Base-by-base conservation (phyloP, 2,113 vertebrate genomes). In the Dryoscopus gambensis region DNA sequence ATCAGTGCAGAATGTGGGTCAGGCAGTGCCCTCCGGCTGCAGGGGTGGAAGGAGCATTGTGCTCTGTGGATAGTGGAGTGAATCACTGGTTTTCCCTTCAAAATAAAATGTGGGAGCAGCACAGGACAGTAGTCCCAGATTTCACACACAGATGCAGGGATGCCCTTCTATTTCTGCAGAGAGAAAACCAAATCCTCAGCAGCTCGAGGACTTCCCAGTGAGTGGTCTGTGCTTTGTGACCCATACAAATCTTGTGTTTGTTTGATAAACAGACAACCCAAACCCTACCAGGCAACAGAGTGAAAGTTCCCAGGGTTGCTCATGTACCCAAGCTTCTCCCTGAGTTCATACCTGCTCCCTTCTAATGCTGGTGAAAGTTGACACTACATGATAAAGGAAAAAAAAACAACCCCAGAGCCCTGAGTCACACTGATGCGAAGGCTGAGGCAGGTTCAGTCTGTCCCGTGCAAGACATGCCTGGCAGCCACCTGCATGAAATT, bases 1-100 rank as follows among this genome's bases (percentile, higher is more conserved):
- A 57, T 62, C 62, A 35, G 49, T 5, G 52, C 82, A 84, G 47
- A 69, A 74, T 35, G 9, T 37, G 44, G 63, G 85, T 79, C 79
- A 90, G 79, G 68, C 2, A 2, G 64, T 63, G 77, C 64, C 35
- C 50, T 81, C 35, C 3, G 0, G 52, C 35, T 33, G n/a, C 60
- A 46, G 56, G 33, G 28, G 13, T 53, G 46, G 40, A 77, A 73
- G 44, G 47, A 89, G 13, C 17, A 10, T 37, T 67, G 42, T 5
- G 27, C 28, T 60, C 9, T 31, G 9, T 0, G 1, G 17, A 14
- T 2, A 63, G 8, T 7, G 6, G 18, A 65, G 37, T 6, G 20
- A 95, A 74, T 78, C 35, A 10, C 15, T 23, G 33, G 0, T 24
- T 46, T 80, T 62, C 30, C 12, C 30, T 12, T 46, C 2, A 5